A percentile compares a stretch with the other conserved stretches of the same genome.
Conservation (phyloP, 2,113 vertebrate species). For the Mustela lutreola region DNA sequence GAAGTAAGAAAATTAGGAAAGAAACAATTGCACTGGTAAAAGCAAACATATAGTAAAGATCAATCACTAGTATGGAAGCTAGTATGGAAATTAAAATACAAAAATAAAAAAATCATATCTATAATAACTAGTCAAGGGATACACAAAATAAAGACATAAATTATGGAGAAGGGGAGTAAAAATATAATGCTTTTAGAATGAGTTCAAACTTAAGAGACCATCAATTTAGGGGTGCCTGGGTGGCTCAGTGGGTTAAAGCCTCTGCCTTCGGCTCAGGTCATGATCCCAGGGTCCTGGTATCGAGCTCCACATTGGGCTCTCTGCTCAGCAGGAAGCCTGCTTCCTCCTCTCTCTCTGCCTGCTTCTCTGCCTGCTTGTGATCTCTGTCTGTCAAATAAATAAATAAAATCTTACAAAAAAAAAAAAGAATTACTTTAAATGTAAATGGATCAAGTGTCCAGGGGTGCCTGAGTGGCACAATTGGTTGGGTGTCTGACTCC, state of each 20-base stretch:
- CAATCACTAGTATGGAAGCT: not conserved
- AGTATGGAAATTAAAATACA: not conserved
- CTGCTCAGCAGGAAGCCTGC: too few species aligned
- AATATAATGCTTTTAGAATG: not conserved
- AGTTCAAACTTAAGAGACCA: not conserved
- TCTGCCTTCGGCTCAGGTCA: too few species aligned
- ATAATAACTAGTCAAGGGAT: not conserved
- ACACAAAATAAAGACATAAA: not conserved
- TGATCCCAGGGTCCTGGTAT: too few species aligned
- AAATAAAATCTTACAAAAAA: too few species aligned
- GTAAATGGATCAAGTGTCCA: not conserved
- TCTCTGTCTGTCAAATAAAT: too few species aligned
- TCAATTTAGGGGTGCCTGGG: not conserved
- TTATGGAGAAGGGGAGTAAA: not conserved
- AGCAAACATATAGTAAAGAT: not conserved
- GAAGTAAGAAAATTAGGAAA: not conserved
- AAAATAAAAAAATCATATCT: not conserved
- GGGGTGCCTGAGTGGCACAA: not conserved
- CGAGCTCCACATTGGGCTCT: too few species aligned
- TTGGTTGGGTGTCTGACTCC: not conserved
- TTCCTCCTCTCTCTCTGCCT: too few species aligned
- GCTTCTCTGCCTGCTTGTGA: too few species aligned
- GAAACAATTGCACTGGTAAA: not conserved
- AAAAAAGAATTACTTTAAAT: not conserved
- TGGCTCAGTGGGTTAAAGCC: too few species aligned